Conservation (phyloP, 2,888 invertebrate genomes). For the Amphipoea oculea region DNA sequence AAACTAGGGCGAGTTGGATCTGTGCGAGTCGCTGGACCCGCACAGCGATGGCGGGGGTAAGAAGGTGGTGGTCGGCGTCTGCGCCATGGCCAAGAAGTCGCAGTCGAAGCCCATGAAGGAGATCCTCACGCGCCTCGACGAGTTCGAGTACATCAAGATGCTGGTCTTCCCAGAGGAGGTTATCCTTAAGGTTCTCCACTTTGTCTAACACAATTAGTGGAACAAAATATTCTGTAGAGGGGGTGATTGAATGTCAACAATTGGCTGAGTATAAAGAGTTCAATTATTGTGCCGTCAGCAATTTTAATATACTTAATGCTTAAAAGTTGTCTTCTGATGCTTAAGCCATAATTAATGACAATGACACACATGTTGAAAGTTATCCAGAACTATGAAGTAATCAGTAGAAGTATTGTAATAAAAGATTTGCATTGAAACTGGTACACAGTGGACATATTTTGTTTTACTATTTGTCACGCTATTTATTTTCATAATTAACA, state of each 20-base stretch:
- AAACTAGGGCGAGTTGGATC: slow-evolving; percentile 93
- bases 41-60: slow-evolving; percentile 93
- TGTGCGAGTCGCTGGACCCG: slow-evolving; percentile 92
- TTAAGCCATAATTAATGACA: slow-evolving; percentile 34
- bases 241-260: slow-evolving; percentile 30
- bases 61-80: slow-evolving; percentile 99
- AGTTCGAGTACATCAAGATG: slow-evolving; percentile 99
- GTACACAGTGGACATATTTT: slow-evolving; percentile 64
- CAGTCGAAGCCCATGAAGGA: slow-evolving; percentile 99
- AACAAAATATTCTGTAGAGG: slow-evolving; percentile 81
- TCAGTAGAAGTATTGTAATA: slow-evolving; percentile 19
- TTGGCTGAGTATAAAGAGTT: slow-evolving; percentile 54
- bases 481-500: slow-evolving; percentile 66
- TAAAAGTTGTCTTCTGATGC: slow-evolving; percentile 31
- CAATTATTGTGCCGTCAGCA: slow-evolving; percentile 48
- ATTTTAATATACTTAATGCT: slow-evolving; percentile 35
- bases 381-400: slow-evolving; percentile 21
- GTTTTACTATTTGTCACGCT: slow-evolving; percentile 70
- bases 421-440: slow-evolving; percentile 9
- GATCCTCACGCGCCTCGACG: slow-evolving; percentile 98
- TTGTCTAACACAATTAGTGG: slow-evolving; percentile 87
- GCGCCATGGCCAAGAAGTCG: slow-evolving; percentile 99
- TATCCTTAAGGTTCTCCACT: slow-evolving; percentile 95
- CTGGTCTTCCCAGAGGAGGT: slow-evolving; percentile 98
- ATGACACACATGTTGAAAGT: slow-evolving; percentile 3